Base-by-base conservation (phyloP, 2,113 vertebrate species). In the Podarcis raffonei region DNA sequence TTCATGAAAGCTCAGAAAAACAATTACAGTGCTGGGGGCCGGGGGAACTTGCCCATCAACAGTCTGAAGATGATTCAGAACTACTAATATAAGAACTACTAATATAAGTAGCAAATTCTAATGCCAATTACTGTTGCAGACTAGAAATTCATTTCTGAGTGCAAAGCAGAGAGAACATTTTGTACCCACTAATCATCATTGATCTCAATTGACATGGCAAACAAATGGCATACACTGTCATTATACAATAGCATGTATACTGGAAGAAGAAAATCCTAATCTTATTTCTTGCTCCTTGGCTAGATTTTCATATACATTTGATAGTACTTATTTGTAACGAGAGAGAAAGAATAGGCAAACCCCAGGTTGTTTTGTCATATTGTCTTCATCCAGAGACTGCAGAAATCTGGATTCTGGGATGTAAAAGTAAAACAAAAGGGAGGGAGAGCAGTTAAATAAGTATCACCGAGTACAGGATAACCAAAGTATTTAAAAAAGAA, bases 281-380 rank as follows among this genome's bases (percentile, higher is more conserved):
- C 62, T 85, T 68, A 4, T n/a, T 0, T 72, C n/a, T 65, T 81
- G 72, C 80, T 90, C 75, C 81, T 92, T 65, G 53, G 27, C 68
- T 72, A 72, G 75, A 35, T 82, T 89, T 93, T 76, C 72, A 90
- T 76, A n/a, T 80, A 83, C 86, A 87, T 88, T 93, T 92, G 87
- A 87, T 87, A 48, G 2, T 87, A 87, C 94, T 85, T 68, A 81
- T 23, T 39, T 75, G 9, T 35, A 94, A 88, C 1, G 86, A 69
- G 94, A 91, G 2, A 74, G 90, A 89, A 76, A 91, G 96, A 97
- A 93, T 93, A 82, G 89, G 95, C 98, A 94, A 94, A 99, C 98
- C 98, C 99, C 99, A 23, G 99, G 99, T 92, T 99, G 98, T 93
- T 99, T 99, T 77, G 99, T 99, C 98, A 99, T 98, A 90, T 99